phyloP scores from a whole-genome alignment of 2,888 invertebrate genomes.

The Papilio gigon region DNA sequence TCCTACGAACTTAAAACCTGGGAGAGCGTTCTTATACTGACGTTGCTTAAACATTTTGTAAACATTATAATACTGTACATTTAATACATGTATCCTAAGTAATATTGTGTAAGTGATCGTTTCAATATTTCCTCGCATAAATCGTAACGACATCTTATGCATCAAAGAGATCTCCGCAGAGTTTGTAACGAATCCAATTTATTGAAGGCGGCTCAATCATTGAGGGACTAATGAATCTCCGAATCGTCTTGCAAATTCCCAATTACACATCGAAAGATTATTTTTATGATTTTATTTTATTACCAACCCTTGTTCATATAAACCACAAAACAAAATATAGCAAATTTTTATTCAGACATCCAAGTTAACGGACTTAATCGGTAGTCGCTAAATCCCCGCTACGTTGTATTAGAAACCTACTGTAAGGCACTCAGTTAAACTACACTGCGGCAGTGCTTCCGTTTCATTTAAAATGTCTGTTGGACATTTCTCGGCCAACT shows the following conservation, averaged over 20 bases:
- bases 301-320: background rate
- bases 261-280: conserved; percentile 9
- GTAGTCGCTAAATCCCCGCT: too few relatives aligned
- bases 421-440: background rate
- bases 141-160: background rate
- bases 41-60: too few relatives aligned
- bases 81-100: too few relatives aligned
- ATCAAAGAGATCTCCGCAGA: background rate
- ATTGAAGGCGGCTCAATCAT: conserved; percentile 14
- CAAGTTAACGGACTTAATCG: too few relatives aligned
- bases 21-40: too few relatives aligned
- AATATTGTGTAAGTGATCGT: background rate
- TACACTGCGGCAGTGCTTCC: background rate
- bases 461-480: background rate
- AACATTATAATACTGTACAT: too few relatives aligned
- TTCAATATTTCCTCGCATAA: background rate
- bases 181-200: conserved; percentile 25
- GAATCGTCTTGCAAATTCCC: conserved; percentile 22
- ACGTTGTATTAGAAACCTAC: background rate
- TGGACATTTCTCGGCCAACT: background rate
- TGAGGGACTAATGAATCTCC: background rate
- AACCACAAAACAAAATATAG: too few relatives aligned
- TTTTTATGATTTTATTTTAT: background rate
- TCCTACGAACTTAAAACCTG: too few relatives aligned
- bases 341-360: too few relatives aligned